These are phyloP conservation scores for Corythoichthys haematopterus DNA, from an alignment of 2,113 vertebrate species.

Conservation along the genomic window DNA sequence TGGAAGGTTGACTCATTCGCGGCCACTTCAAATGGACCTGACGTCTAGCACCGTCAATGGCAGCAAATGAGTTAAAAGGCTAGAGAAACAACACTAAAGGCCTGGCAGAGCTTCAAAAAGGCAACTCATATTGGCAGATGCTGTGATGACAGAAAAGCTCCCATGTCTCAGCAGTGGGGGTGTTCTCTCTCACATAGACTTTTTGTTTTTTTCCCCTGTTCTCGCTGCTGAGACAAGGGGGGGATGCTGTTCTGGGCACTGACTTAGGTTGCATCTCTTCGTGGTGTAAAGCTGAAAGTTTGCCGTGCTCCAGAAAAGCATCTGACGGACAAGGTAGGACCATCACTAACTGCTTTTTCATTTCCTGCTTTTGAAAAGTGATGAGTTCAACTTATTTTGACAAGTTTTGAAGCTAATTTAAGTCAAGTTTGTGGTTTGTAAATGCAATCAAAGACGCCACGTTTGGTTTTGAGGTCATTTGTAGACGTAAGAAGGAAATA, in stretches of 20 bases:
- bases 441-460: not conserved
- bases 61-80: too few relatives aligned
- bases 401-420: not conserved
- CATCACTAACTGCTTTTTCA: constrained; percentile 8
- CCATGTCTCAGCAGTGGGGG: constrained; percentile 32
- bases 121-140: constrained; percentile 75
- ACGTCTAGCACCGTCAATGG: too few relatives aligned
- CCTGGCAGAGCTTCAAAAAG: constrained; percentile 83
- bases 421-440: not conserved
- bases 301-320: constrained; percentile 37
- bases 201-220: not conserved
- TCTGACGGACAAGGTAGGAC: constrained; percentile 57
- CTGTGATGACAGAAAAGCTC: constrained; percentile 62
- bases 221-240: constrained; percentile 35
- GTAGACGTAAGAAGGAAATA: not conserved
- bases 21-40: too few relatives aligned
- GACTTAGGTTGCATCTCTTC: constrained; percentile 45
- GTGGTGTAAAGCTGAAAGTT: constrained; percentile 48
- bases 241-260: constrained; percentile 50
- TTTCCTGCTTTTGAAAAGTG: too few relatives aligned
- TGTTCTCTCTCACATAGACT: constrained; percentile 22
- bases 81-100: constrained; percentile 57
- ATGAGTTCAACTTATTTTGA: not conserved
- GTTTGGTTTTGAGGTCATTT: not conserved
- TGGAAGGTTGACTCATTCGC: too few relatives aligned